These are phyloP conservation scores for Agrypnia vestita DNA, from an alignment of 1,140 invertebrate genomes.

Conservation along the genomic window DNA sequence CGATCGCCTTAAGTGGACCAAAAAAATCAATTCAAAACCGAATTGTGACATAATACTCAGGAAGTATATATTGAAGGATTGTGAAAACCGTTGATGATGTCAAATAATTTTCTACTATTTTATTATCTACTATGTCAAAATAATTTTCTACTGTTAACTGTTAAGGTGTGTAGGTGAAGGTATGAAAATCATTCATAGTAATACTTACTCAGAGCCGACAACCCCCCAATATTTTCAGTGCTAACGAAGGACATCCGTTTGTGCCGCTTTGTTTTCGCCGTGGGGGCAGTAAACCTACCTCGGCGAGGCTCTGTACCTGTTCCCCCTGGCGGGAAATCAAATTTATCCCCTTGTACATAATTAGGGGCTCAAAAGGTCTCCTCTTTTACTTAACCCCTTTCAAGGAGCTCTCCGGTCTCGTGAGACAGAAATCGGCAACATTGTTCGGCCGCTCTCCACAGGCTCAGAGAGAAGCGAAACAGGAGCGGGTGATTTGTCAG, in stretches of 20 bases:
- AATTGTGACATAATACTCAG: too few relatives aligned
- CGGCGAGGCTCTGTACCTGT: neutral
- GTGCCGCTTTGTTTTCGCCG: slow-evolving; percentile 12
- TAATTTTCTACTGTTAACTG: neutral
- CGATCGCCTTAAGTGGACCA: too few relatives aligned
- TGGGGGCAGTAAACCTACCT: slow-evolving; percentile 28
- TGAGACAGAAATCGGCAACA: neutral
- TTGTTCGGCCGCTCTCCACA: too few relatives aligned
- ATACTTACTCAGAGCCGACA: neutral
- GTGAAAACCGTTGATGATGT: too few relatives aligned
- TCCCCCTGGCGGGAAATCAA: slow-evolving; percentile 18
- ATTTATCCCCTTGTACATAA: slow-evolving; percentile 37
- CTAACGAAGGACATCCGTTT: slow-evolving; percentile 37
- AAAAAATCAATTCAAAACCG: too few relatives aligned
- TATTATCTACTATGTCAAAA: neutral
- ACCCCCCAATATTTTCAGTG: slow-evolving; percentile 20
- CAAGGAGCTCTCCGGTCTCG: slow-evolving; percentile 18
- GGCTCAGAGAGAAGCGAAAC: too few relatives aligned
- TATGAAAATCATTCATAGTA: slow-evolving; percentile 37
- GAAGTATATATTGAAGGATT: too few relatives aligned
- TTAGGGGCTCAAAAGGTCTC: slow-evolving; percentile 37
- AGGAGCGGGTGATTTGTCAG: too few relatives aligned
- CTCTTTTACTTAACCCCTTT: slow-evolving; percentile 37
- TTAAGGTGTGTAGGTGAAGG: too few relatives aligned
- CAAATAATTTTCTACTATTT: too few relatives aligned